These are phyloP conservation scores for Spea multiplicata DNA, from an alignment of 2,113 vertebrate species.

Conservation along the genomic window DNA sequence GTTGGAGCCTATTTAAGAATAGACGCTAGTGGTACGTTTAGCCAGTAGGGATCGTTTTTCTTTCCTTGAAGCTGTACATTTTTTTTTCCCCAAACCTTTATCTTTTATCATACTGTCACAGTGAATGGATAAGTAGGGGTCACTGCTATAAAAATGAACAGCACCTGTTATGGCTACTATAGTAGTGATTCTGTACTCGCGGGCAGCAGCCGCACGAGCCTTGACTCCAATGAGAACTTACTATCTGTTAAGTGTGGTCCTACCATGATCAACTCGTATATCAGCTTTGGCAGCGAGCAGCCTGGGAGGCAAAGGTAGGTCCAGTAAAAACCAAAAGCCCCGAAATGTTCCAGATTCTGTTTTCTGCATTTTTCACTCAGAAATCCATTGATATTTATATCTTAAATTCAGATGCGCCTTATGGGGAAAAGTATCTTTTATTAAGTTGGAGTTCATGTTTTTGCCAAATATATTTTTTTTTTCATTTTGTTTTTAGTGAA, in stretches of 20 bases:
- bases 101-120: constrained; percentile 49
- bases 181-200: constrained; percentile 80
- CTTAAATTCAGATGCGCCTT: background rate
- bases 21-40: constrained; percentile 49
- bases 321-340: too few species aligned
- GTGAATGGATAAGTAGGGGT: constrained; percentile 49
- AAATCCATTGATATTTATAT: background rate
- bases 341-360: background rate
- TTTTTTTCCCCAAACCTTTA: constrained; percentile 47
- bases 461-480: background rate
- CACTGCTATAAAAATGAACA: constrained; percentile 67
- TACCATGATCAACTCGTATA: constrained; percentile 78
- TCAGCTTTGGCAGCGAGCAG: constrained; percentile 85
- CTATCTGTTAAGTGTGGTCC: constrained; percentile 74
- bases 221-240: constrained; percentile 79
- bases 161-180: constrained; percentile 74
- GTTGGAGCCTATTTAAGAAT: constrained; percentile 76
- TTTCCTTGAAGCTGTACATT: constrained; percentile 53
- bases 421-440: background rate
- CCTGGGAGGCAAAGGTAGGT: constrained; percentile 80
- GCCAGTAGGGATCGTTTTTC: constrained; percentile 53
- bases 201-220: constrained; percentile 73
- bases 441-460: background rate
- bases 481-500: too few species aligned
- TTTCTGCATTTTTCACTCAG: background rate